Conservation (phyloP, 2,888 invertebrate species). For the Camponotus fellah region DNA sequence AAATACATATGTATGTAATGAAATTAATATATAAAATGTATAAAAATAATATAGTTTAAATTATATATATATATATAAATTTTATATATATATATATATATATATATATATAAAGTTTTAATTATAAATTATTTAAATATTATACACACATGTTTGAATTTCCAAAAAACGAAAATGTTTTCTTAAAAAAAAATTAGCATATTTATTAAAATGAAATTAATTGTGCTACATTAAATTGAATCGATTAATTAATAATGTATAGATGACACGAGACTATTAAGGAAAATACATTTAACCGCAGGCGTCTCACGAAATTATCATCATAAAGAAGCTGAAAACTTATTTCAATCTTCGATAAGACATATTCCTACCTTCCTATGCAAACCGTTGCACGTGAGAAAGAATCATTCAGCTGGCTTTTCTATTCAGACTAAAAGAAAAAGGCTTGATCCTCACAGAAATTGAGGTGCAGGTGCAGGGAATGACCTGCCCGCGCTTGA, state of each 20-base stretch:
- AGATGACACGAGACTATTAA: neutral
- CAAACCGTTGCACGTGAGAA: slow-evolving; percentile 57
- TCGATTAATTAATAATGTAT: neutral
- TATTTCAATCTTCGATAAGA: slow-evolving; percentile 42
- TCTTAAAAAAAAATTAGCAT: neutral
- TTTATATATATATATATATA: too few species aligned
- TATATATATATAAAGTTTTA: neutral
- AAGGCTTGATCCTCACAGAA: slow-evolving; percentile 37
- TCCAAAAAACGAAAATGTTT: neutral
- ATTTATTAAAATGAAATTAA: neutral
- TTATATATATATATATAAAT: neutral
- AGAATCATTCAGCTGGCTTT: slow-evolving; percentile 54
- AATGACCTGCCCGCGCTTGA: slow-evolving; percentile 41
- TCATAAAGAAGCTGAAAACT: slow-evolving; percentile 50
- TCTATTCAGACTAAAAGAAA: slow-evolving; percentile 46
- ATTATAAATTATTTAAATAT: neutral
- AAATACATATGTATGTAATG: neutral
- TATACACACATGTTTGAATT: neutral
- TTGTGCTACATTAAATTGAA: neutral
- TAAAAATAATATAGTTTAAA: too few species aligned
- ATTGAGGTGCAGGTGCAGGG: slow-evolving; percentile 23
- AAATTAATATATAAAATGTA: neutral
- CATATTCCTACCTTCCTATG: slow-evolving; percentile 30
- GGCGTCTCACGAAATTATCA: slow-evolving; percentile 10
- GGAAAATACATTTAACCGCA: neutral